Evolutionary conservation across 2,113 vertebrate species (phyloP), one percentile per base, ranked within the genome.

Genomic region (Aix galericulata): DNA sequence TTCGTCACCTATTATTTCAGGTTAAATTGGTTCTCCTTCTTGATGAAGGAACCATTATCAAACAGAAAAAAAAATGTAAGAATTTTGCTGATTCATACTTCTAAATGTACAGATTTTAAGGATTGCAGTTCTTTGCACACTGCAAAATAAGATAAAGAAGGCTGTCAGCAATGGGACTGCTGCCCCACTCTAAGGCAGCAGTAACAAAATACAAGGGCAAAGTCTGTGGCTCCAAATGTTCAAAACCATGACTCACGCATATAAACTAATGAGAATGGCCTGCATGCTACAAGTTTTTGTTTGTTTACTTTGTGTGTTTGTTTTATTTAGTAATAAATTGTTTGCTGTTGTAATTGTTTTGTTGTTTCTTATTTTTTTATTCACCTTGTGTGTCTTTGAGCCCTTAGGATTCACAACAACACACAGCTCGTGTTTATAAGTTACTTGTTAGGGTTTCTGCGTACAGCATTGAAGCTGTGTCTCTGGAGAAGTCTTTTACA

Each of bases 361-460:
- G 21, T 48, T 48, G 46, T 22, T 48, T 48, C 21, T 29, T 11
- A 3, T 62, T 78, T 9, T 50, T 27, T 29, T 78, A 15, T 20
- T 87, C 85, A 23, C 25, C 38, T 4, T 46, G 25, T 73, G 12
- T 71, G 38, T 64, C 26, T 80, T 80, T 50, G 26, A 86, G 17
- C n/a, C 12, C 1, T 66, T 66, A 63, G 15, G 17, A 76, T 80
- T 79, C 79, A 52, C 21, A 78, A 3, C 9, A 80, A 67, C 17
- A 27, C 0, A 1, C 11, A 46, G 6, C 60, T 62, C 38, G 5
- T 0, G 1, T 31, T 82, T 67, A 11, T 91, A 60, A 52, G 6
- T 8, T 52, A 17, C 31, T 58, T 71, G 5, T 29, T 78, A 22
- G 7, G 20, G 29, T 46, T 93, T 73, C 55, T 55, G 53, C 11